Evolutionary conservation across 2,113 vertebrate genomes (phyloP), one percentile per base, ranked within the genome.

Genomic region (Nyctibius bracteatus): DNA sequence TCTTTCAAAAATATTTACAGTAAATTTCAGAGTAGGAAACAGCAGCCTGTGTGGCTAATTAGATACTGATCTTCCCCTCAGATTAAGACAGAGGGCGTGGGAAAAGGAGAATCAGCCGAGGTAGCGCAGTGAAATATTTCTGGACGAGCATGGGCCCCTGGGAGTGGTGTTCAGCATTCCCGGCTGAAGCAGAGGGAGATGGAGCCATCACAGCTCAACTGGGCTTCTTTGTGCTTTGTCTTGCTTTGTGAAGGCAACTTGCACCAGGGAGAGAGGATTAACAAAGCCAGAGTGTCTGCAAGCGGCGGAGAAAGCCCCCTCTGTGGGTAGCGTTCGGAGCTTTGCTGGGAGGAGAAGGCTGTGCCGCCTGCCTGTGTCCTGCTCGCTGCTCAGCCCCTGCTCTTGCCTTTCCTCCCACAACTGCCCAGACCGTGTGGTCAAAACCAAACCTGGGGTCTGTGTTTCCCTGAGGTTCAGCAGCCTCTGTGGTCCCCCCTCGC

Each of bases 41-140:
- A 54, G 63, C 83, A 88, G 58, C 43, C 89, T 65, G 20, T 71
- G 78, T 58, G 57, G 57, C 73, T 87, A 33, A 89, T 75, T 70
- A 79, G 66, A 51, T 54, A 55, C 81, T 71, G 84, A 51, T 89
- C 43, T 74, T 71, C 33, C 84, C 51, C 84, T 93, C 23, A 16
- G 65, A 63, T 89, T 73, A 71, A 89, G 81, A 37, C 52, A 84
- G 93, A 71, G 95, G 54, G 77, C 31, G 3, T 95, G 89, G 68
- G 83, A 95, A 92, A 92, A 52, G 0, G 2, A n/a, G 78, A 28
- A 47, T 55, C 24, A 3, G 71, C 52, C 0, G 13, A 90, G 89
- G 73, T 63, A 81, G 70, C 54, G 30, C 24, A 65, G 84, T n/a
- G 81, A n/a, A 86, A 55, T 92, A 57, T 81, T 86, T 84, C 47